Conservation (phyloP, 2,113 vertebrate species). For the Telmatochromis brachygnathus region DNA sequence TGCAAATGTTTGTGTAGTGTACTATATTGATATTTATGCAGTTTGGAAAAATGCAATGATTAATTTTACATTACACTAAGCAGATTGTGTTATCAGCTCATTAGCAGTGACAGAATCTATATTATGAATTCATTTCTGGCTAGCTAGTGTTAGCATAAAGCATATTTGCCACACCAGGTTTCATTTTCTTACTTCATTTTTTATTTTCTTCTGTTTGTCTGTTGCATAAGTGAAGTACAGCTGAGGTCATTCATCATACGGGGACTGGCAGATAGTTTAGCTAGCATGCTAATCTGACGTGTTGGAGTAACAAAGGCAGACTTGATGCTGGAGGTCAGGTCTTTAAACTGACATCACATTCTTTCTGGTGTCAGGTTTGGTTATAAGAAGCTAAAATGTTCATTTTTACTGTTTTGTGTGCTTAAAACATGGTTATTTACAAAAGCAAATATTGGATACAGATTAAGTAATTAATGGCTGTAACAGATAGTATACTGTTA, state of each 20-base stretch:
- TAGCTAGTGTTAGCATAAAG: neutral
- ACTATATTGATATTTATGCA: rapidly evolving
- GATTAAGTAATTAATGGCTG: neutral
- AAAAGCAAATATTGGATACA: neutral
- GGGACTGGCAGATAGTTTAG: neutral
- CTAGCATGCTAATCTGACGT: neutral
- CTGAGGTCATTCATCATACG: neutral
- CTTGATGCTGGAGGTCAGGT: rapidly evolving
- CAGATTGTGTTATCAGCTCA: neutral
- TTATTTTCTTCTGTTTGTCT: rapidly evolving
- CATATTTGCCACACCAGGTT: neutral
- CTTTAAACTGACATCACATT: neutral
- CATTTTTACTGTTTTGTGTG: rapidly evolving
- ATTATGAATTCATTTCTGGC: rapidly evolving
- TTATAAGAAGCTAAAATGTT: neutral
- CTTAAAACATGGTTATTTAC: neutral
- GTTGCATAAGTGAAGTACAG: neutral
- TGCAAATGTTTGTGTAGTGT: neutral
- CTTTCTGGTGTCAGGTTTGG: neutral
- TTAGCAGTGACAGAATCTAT: neutral
- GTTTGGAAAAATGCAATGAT: neutral
- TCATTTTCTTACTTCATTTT: neutral
- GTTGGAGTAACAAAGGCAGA: neutral
- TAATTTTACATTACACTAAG: neutral
- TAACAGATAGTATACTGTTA: neutral